phyloP scores from a whole-genome alignment of 2,113 vertebrate genomes.

The Tenrec ecaudatus region DNA sequence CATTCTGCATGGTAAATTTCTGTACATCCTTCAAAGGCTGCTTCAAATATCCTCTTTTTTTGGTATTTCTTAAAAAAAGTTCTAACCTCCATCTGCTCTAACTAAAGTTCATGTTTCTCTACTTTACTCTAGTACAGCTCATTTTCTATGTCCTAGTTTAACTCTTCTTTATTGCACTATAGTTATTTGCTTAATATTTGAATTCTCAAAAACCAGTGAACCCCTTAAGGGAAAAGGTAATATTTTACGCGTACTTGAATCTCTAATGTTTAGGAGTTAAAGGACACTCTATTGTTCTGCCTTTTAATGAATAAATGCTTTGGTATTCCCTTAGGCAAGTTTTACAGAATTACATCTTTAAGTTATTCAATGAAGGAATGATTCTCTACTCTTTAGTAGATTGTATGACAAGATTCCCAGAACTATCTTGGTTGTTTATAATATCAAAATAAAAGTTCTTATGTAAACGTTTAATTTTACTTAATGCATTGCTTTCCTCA shows the following conservation, averaged over 20 bases:
- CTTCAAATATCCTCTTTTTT: neutral
- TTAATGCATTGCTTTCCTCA: neutral
- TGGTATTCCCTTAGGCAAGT: neutral
- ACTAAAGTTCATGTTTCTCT: neutral
- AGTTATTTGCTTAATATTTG: slow-evolving; percentile 29
- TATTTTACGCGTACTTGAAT: neutral
- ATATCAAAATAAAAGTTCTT: slow-evolving; percentile 2
- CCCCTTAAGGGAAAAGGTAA: slow-evolving; percentile 7
- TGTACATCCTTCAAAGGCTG: neutral
- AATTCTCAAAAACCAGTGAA: neutral
- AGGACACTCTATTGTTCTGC: neutral
- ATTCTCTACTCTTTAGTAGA: neutral
- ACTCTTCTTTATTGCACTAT: neutral
- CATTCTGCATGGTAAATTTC: neutral
- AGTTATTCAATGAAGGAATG: neutral
- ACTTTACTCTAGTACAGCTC: neutral
- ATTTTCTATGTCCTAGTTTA: neutral
- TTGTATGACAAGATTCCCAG: neutral
- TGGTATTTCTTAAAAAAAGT: neutral
- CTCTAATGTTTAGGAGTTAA: neutral
- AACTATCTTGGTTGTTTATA: neutral
- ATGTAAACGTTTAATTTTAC: neutral
- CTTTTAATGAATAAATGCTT: neutral
- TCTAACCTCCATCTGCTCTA: neutral
- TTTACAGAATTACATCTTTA: neutral